Percentiles rank a stretch among this genome's conserved stretches.
Conservation (phyloP, 2,797 vertebrate genomes). For the Lepidocolaptes lacrymiger region DNA sequence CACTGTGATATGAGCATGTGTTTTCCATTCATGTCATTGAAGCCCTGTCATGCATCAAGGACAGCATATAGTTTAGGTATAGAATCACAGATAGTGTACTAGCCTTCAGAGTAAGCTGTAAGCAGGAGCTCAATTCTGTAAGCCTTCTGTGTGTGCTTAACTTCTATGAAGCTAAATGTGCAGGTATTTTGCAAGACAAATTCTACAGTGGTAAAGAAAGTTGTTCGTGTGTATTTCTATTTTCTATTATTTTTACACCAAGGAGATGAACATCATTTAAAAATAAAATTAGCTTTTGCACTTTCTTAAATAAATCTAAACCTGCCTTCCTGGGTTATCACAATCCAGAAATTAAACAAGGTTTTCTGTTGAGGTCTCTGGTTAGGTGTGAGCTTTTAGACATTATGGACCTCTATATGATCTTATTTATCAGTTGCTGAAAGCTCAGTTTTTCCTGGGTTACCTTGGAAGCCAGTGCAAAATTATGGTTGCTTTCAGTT, state of each 20-base stretch:
- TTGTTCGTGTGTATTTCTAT: not conserved
- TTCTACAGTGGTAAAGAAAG: not conserved
- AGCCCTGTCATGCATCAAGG: constrained; percentile 35
- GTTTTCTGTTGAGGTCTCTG: not conserved
- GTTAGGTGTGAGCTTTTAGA: not conserved
- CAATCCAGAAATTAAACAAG: not conserved
- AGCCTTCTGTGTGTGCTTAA: not conserved
- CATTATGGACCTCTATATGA: not conserved
- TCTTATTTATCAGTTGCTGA: not conserved
- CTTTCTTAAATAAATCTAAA: not conserved
- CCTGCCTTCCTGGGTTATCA: not conserved
- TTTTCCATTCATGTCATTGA: constrained; percentile 40
- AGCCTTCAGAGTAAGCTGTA: not conserved
- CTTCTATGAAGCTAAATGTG: not conserved
- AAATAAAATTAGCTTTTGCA: not conserved
- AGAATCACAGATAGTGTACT: constrained; percentile 19
- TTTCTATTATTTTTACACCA: not conserved
- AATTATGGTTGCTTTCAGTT: not conserved
- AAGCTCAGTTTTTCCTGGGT: not conserved
- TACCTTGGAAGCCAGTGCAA: not conserved
- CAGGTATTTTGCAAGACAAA: not conserved
- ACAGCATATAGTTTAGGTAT: constrained; percentile 25
- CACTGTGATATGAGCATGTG: not conserved
- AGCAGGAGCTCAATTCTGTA: not conserved
- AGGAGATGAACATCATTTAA: not conserved